Percentiles rank a stretch among this genome's conserved stretches.
These are phyloP conservation scores for Pongo pygmaeus DNA, from an alignment of 2,113 vertebrate species.

Conservation along the genomic window DNA sequence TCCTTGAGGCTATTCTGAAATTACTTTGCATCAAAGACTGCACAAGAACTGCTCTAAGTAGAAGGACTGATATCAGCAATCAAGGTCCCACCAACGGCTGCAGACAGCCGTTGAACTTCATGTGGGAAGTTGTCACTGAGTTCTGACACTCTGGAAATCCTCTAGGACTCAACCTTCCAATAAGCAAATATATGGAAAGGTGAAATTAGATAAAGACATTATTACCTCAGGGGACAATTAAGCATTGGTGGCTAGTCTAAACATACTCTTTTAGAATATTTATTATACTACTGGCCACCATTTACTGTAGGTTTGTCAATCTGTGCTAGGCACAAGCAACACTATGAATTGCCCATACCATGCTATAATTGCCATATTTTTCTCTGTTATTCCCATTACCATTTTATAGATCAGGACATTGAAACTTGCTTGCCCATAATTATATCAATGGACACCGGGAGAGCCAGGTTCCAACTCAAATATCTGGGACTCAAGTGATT, in stretches of 20 bases:
- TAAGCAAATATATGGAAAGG: neutral
- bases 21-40: neutral
- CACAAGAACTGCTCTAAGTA: neutral
- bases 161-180: neutral
- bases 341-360: neutral
- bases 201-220: neutral
- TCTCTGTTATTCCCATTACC: neutral
- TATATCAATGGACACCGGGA: neutral
- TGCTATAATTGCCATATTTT: neutral
- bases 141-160: neutral
- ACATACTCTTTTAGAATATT: too few relatives aligned
- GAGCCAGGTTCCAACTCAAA: neutral
- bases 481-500: neutral
- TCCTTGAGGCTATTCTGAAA: neutral
- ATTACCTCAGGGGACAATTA: neutral
- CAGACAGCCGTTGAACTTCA: too few relatives aligned
- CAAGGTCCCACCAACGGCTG: neutral
- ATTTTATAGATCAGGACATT: neutral
- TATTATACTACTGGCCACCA: neutral
- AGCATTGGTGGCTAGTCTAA: neutral
- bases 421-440: neutral
- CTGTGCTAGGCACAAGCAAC: neutral
- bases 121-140: rapidly evolving
- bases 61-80: neutral
- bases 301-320: neutral